Evolutionary conservation across 2,888 invertebrate species (phyloP).

Genomic region (Plagodis dolabraria): DNA sequence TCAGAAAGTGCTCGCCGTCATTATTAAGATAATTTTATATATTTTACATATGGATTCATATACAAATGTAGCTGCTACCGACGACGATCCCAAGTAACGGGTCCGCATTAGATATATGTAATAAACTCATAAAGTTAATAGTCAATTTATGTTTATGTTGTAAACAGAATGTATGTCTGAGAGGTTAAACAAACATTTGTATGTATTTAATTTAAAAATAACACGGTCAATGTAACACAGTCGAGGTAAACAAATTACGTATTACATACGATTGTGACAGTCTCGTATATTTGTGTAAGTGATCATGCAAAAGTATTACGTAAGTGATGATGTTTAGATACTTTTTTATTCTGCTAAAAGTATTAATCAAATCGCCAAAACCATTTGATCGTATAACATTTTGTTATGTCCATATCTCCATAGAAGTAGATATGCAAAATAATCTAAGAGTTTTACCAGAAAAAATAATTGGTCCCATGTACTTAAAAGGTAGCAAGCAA

Average conservation of each 20-base stretch:
- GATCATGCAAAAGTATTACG: too few relatives aligned
- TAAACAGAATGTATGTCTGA: conserved; percentile 19
- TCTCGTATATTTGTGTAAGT: neutral
- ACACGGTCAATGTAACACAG: conserved; percentile 14
- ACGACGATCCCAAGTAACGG: conserved; percentile 14
- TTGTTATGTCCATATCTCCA: too few relatives aligned
- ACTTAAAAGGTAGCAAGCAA: too few relatives aligned
- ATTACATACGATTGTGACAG: neutral
- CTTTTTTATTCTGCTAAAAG: too few relatives aligned
- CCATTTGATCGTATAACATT: too few relatives aligned
- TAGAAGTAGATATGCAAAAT: too few relatives aligned
- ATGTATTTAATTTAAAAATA: conserved; percentile 24
- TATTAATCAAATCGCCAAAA: too few relatives aligned
- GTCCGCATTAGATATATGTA: neutral
- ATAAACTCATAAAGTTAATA: conserved; percentile 3
- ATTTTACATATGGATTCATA: conserved; percentile 22
- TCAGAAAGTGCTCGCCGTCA: neutral
- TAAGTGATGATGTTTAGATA: too few relatives aligned
- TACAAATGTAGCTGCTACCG: conserved; percentile 14
- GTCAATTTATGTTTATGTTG: conserved; percentile 21
- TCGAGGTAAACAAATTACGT: conserved; percentile 4
- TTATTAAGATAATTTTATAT: conserved; percentile 22
- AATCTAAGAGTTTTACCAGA: too few relatives aligned
- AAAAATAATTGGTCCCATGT: too few relatives aligned
- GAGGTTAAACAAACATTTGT: conserved; percentile 25